phyloP scores from a whole-genome alignment of 2,888 invertebrate species.

The Syrista parreyssii region DNA sequence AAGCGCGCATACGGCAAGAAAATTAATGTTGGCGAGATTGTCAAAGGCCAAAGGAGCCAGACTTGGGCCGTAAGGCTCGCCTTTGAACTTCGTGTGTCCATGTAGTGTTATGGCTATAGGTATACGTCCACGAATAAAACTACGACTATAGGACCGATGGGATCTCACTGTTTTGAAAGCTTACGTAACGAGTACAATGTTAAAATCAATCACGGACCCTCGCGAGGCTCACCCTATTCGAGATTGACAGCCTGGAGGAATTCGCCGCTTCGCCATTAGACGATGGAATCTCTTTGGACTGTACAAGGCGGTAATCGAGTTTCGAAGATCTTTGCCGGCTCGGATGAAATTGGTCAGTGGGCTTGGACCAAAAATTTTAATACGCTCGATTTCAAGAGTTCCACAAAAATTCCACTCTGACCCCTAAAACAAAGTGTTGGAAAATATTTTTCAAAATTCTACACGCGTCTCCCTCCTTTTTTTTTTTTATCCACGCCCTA shows the following conservation, averaged over 20 bases:
- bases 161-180: slow-evolving; percentile 8
- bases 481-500: background rate
- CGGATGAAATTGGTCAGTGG: background rate
- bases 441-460: no score
- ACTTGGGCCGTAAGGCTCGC: background rate
- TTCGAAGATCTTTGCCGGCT: background rate
- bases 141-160: background rate
- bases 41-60: slow-evolving; percentile 15
- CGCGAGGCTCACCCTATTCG: background rate
- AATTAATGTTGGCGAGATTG: slow-evolving; percentile 20
- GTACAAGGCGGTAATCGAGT: background rate
- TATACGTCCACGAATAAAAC: background rate
- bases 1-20: background rate
- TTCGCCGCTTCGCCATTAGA: background rate
- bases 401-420: no score
- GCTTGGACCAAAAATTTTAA: background rate
- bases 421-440: no score
- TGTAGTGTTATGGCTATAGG: background rate
- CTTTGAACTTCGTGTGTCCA: background rate
- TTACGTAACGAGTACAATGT: slow-evolving; percentile 7
- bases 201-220: slow-evolving; percentile 3
- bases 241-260: background rate
- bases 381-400: background rate
- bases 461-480: no score
- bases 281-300: background rate